Evolutionary conservation across 2,888 invertebrate species (phyloP), one percentile per base, ranked within the genome.

Genomic region (Elysia crispata): DNA sequence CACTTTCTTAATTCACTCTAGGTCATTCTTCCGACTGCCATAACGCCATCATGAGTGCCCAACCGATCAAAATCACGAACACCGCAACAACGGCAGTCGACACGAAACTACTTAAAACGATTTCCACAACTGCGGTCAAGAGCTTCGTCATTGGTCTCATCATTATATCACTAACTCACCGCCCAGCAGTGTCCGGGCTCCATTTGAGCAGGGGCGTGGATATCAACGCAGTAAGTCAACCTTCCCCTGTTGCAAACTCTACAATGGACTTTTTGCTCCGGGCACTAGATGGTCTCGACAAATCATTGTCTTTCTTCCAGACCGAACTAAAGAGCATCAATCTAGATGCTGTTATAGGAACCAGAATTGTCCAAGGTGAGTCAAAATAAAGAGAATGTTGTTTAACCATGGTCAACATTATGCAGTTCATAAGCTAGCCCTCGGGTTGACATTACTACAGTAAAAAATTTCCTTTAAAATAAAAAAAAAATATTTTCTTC

Each of bases 291-390:
- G 85, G 88, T 8, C 79, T 90, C 31, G 81, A 84, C 69, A 73
- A 72, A 15, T 85, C 86, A 1, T 77, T 91, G 70, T 79, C 81
- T 49, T 91, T 88, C 85, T 89, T 90, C 74, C 82, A 82, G 33
- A 79, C 82, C 31, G 86, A 89, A 69, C 83, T 87, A 54, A 77
- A 79, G 78, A 80, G 86, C 70, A 85, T 91, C 33, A 91, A 90
- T 81, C 85, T 91, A 57, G 91, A 91, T 79, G 89, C 88, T 20
- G 83, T 90, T 23, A 89, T 91, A 60, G 91, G 91, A 20, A 90
- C 89, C 6, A 79, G 91, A 41, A 87, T 90, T 1, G 89, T 89
- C 0, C 90, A 90, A 83, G 90, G 91, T 91, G 83, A 86, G 86
- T 41, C 41, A 6, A 41, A 41, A 41, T 11, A 41, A 41, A 41